Conservation (phyloP, 2,888 invertebrate species). For the Meliscaeva auricollis region DNA sequence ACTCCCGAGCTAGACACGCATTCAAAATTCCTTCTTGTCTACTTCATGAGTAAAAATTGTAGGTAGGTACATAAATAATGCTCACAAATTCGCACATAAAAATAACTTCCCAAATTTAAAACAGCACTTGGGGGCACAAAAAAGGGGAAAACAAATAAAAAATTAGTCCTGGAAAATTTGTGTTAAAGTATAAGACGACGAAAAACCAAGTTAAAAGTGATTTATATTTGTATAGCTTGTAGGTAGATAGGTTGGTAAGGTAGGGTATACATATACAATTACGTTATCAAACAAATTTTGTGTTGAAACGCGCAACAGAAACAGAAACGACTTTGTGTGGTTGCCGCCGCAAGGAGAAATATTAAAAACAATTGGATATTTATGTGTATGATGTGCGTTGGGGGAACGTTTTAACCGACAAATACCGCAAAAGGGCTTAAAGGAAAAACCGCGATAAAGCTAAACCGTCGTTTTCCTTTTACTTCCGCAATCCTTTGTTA, state of each 20-base stretch:
- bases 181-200: slow-evolving; percentile 6
- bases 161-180: slow-evolving; percentile 70
- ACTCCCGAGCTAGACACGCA: slow-evolving; percentile 64
- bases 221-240: slow-evolving; percentile 40
- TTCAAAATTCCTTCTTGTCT: slow-evolving; percentile 41
- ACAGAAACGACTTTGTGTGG: slow-evolving; percentile 49
- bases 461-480: slow-evolving; percentile 73
- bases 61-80: slow-evolving; percentile 38
- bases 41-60: slow-evolving; percentile 18
- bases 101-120: slow-evolving; percentile 31
- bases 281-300: slow-evolving; percentile 51
- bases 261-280: not conserved
- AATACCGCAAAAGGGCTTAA: slow-evolving; percentile 67
- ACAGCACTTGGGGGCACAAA: not conserved
- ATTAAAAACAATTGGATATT: slow-evolving; percentile 64
- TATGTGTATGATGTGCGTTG: slow-evolving; percentile 20
- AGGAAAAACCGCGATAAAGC: slow-evolving; percentile 75
- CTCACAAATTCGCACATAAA: slow-evolving; percentile 34
- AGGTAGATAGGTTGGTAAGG: too few relatives aligned
- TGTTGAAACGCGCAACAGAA: slow-evolving; percentile 28
- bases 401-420: slow-evolving; percentile 52
- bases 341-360: slow-evolving; percentile 60
- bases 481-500: slow-evolving; percentile 75
- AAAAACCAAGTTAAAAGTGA: slow-evolving; percentile 50
- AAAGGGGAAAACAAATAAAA: slow-evolving; percentile 36